These are phyloP conservation scores for Desoria tigrina DNA, from an alignment of 2,888 invertebrate species.

Conservation along the genomic window DNA sequence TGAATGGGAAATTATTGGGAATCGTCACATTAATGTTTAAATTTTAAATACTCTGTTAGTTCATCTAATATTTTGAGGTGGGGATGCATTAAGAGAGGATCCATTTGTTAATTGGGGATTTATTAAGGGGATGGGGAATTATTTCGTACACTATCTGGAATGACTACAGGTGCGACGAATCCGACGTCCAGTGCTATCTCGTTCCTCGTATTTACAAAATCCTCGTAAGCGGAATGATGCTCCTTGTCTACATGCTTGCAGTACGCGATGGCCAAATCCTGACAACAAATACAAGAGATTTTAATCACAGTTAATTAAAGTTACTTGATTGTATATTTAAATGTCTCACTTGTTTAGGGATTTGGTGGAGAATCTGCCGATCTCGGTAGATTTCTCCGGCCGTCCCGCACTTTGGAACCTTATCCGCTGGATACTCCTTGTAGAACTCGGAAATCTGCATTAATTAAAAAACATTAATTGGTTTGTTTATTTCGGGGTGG, in stretches of 20 bases:
- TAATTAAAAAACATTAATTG: slow-evolving; percentile 53
- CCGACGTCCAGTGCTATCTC: slow-evolving; percentile 93
- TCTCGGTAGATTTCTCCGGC: slow-evolving; percentile 78
- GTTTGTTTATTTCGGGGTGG: slow-evolving; percentile 2
- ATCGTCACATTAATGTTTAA: too few relatives aligned
- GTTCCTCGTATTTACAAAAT: slow-evolving; percentile 90
- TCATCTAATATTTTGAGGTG: too few relatives aligned
- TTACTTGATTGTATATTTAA: not conserved
- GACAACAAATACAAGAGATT: slow-evolving; percentile 13
- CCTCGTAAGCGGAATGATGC: slow-evolving; percentile 81
- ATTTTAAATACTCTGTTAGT: too few relatives aligned
- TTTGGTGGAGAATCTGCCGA: slow-evolving; percentile 79
- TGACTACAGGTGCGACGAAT: slow-evolving; percentile 45
- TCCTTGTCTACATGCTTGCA: slow-evolving; percentile 70
- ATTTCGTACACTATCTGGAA: slow-evolving; percentile 50
- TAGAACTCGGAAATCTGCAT: slow-evolving; percentile 87
- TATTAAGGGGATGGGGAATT: too few relatives aligned
- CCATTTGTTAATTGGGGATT: too few relatives aligned
- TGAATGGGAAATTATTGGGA: too few relatives aligned
- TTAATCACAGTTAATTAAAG: not conserved
- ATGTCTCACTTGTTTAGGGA: slow-evolving; percentile 77
- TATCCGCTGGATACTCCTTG: slow-evolving; percentile 75
- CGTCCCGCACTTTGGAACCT: slow-evolving; percentile 74
- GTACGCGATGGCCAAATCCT: slow-evolving; percentile 52
- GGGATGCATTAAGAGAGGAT: too few relatives aligned